These are phyloP conservation scores for Semnopithecus entellus DNA, from an alignment of 2,113 vertebrate genomes.

Conservation along the genomic window DNA sequence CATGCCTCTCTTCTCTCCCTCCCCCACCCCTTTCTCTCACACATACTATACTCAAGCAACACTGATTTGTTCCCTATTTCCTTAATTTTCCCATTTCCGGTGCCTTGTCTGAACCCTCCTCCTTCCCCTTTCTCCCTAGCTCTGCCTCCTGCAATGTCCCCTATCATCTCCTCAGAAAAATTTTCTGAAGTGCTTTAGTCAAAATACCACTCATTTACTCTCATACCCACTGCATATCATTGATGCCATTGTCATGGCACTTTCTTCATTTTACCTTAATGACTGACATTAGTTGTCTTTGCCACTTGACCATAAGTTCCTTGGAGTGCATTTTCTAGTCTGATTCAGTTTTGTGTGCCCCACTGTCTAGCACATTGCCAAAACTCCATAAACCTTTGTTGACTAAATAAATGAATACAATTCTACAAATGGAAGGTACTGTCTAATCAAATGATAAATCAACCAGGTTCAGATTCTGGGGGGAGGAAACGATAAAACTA, in stretches of 20 bases:
- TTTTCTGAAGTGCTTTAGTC: background rate
- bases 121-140: background rate
- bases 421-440: background rate
- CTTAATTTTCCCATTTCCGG: background rate
- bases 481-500: background rate
- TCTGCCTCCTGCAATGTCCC: background rate
- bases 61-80: background rate
- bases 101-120: background rate
- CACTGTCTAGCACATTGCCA: background rate
- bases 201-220: background rate
- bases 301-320: background rate
- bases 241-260: too few species aligned
- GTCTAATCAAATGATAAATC: background rate
- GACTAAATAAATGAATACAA: background rate
- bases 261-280: background rate
- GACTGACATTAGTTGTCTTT: background rate
- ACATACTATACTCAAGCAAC: background rate
- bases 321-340: background rate
- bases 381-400: background rate
- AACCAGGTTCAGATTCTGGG: background rate
- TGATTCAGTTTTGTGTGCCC: background rate
- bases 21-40: too few species aligned
- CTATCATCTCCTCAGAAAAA: background rate
- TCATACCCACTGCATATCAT: rapidly evolving
- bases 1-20: background rate